These are phyloP conservation scores for Ischnura elegans DNA, from an alignment of 2,888 invertebrate genomes.

Conservation along the genomic window DNA sequence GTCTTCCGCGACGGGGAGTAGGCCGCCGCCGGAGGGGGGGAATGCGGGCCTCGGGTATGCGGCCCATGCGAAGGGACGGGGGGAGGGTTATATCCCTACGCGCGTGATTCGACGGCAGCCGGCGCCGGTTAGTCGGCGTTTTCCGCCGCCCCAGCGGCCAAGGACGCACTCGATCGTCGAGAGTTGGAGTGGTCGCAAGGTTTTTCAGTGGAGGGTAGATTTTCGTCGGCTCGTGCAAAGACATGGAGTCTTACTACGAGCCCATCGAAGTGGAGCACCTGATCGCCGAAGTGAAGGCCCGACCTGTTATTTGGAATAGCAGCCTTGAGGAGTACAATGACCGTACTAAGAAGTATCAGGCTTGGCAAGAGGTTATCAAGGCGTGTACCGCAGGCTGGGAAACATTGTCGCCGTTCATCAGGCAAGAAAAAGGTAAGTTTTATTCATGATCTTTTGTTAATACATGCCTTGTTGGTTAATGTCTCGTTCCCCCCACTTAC, in stretches of 20 bases:
- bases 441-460: no score
- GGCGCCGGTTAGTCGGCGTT: constrained; percentile 23
- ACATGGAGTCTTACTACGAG: not conserved
- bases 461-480: no score
- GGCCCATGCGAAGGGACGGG: not conserved
- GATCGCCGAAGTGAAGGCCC: not conserved
- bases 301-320: constrained; percentile 11
- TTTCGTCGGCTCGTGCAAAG: not conserved
- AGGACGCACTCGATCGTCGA: not conserved
- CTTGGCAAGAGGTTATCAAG: not conserved
- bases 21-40: not conserved
- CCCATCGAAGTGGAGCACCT: not conserved
- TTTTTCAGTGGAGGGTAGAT: no score
- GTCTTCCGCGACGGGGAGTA: not conserved
- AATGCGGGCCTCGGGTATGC: no score
- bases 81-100: not conserved
- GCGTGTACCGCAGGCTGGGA: constrained; percentile 13
- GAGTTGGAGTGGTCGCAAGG: not conserved
- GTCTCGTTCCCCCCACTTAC: no score
- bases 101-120: not conserved
- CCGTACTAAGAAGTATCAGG: not conserved
- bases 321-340: not conserved
- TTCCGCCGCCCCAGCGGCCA: not conserved
- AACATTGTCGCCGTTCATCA: not conserved
- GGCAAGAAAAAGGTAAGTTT: not conserved